phyloP scores from a whole-genome alignment of 2,113 vertebrate species.

The Xiphophorus hellerii region DNA sequence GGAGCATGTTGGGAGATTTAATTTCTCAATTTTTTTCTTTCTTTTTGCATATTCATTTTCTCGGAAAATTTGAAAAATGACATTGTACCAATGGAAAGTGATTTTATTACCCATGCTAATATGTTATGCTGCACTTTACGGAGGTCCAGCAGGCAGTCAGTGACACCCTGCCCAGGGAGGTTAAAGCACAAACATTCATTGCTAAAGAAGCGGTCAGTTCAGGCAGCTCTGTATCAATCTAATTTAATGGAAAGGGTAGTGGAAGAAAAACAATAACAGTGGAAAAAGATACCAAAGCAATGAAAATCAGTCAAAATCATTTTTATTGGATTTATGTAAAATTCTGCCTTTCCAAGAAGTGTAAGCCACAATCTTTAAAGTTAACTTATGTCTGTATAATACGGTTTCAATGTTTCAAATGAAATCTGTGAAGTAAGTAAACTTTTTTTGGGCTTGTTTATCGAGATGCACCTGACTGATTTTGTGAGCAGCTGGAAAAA shows the following conservation, averaged over 20 bases:
- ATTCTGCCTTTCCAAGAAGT: too few relatives aligned
- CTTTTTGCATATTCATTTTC: too few relatives aligned
- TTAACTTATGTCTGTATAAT: accelerated
- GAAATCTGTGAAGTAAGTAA: background rate
- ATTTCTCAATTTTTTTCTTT: too few relatives aligned
- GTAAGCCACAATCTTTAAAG: background rate
- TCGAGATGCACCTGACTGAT: background rate
- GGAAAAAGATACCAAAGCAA: background rate
- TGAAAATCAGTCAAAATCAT: background rate
- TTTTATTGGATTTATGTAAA: background rate
- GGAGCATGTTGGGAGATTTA: too few relatives aligned
- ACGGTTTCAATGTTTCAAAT: background rate
- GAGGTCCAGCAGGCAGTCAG: background rate
- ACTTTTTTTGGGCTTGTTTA: background rate
- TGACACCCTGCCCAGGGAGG: too few relatives aligned
- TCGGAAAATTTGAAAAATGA: too few relatives aligned
- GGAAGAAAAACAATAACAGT: too few relatives aligned
- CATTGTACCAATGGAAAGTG: background rate
- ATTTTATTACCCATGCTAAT: background rate
- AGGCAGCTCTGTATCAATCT: too few relatives aligned
- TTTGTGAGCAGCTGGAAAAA: conserved; percentile 1
- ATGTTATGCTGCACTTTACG: background rate
- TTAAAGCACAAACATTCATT: too few relatives aligned
- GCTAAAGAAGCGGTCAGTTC: too few relatives aligned
- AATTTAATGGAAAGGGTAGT: too few relatives aligned